These are phyloP conservation scores for Xyrichtys novacula DNA, from an alignment of 2,797 vertebrate species.

Conservation along the genomic window DNA sequence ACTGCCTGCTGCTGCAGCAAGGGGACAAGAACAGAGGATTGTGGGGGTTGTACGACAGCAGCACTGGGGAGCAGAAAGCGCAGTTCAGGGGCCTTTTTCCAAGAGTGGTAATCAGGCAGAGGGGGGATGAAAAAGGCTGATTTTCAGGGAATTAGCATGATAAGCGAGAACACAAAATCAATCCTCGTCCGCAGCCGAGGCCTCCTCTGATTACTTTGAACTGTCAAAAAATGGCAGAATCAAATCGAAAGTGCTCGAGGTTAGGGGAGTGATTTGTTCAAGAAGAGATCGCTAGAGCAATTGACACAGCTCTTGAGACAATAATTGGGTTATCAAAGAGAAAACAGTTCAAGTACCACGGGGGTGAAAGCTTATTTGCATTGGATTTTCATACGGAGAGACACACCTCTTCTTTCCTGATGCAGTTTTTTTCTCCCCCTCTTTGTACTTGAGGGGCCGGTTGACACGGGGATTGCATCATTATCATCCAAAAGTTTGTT, in stretches of 20 bases:
- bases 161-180: slow-evolving; percentile 99
- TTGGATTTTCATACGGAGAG: slow-evolving; percentile 98
- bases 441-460: slow-evolving; percentile 91
- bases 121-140: slow-evolving; percentile 98
- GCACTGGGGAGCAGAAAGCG: slow-evolving; percentile 49
- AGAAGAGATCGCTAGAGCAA: slow-evolving; percentile 99
- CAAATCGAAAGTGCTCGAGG: slow-evolving; percentile 99
- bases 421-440: slow-evolving; percentile 70
- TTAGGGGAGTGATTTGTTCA: slow-evolving; percentile 99
- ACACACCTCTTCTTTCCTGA: slow-evolving; percentile 93
- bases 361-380: slow-evolving; percentile 99
- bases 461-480: slow-evolving; percentile 93
- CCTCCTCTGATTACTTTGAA: slow-evolving; percentile 99
- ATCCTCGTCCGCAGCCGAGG: slow-evolving; percentile 97
- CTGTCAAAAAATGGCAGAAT: slow-evolving; percentile 99
- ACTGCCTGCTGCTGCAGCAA: slow-evolving; percentile 20
- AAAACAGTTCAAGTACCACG: slow-evolving; percentile 99
- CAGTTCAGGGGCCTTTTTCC: slow-evolving; percentile 94
- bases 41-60: slow-evolving; percentile 67
- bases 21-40: slow-evolving; percentile 57
- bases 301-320: slow-evolving; percentile 99
- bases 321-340: slow-evolving; percentile 99
- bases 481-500: slow-evolving; percentile 94
- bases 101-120: slow-evolving; percentile 99
- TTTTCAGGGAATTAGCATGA: slow-evolving; percentile 99